Evolutionary conservation across 2,797 vertebrate species (phyloP), one percentile per base, ranked within the genome.

Genomic region (Falco rusticolus): DNA sequence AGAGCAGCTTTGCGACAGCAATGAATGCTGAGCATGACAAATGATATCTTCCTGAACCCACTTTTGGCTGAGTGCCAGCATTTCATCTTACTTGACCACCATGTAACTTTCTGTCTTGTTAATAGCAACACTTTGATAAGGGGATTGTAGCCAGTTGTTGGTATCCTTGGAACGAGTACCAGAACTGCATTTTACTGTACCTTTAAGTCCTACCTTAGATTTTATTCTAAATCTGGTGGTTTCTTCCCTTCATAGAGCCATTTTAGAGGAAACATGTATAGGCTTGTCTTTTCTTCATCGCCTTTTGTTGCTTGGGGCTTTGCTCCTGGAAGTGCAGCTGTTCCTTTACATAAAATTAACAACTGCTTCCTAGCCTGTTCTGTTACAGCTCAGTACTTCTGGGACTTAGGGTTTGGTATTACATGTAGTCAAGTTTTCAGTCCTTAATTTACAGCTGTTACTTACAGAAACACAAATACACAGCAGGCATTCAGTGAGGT

Each of bases 21-120:
- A 11, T 93, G 72, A 83, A 47, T 96, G 85, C 50, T 84, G 80
- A 91, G 12, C 51, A n/a, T 81, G 83, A 92, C 82, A 92, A 89
- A 90, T 37, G 26, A 68, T 68, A 68, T 56, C 16, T 91, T 96
- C 71, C 71, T 71, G 68, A 70, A 66, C 60, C 43, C 84, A 17
- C 47, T 6, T 45, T 8, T 93, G 63, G 56, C 66, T 80, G 87
- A 74, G 59, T 57, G 39, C 63, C 77, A 93, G n/a, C 51, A 63
- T 65, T 94, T 92, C 69, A 37, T 93, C 80, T 94, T 93, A 34
- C 60, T 87, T 92, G 50, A 74, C 65, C 93, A 86, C 65, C 37
- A 33, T 75, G 56, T 41, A 87, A 75, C n/a, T 93, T 96, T 94
- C 64, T 53, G 66, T 84, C 89, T 90, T 79, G 66, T 95, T 93